Evolutionary conservation across 1,140 invertebrate species (phyloP), one percentile per base, ranked within the genome.

Genomic region (Trichonephila clavata): DNA sequence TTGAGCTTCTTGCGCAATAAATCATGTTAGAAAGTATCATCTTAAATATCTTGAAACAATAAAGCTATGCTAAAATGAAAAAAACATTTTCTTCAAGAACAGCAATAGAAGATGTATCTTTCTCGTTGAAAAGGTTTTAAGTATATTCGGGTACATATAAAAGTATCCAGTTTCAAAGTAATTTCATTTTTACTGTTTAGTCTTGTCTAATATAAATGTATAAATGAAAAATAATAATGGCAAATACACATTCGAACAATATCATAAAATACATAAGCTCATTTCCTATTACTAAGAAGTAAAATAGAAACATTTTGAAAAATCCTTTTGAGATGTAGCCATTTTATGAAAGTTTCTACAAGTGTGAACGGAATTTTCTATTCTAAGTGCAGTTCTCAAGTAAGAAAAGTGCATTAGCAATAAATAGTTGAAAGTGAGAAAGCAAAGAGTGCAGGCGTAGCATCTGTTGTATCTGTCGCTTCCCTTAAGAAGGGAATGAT

Each of bases 341-440:
- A 13, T 68, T 68, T 50, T 63, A 21, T 63, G 16, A 6, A 63
- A 20, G 21, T 63, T 77, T 77, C 71, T 39, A 77, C 16, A 39
- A 77, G 71, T 77, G 14, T 77, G 27, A 32, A 13, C 16, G 20
- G 18, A 32, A 18, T 32, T 32, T 18, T 32, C 32, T 77, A 16
- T 39, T 16, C 71, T 77, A 32, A 32, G 71, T 32, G 83, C 24
- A 84, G n/a, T 84, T 24, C 43, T 24, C 60, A 65, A 39, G 16
- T 10, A 21, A 63, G 39, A 87, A 59, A 39, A 87, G 60, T 39
- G 61, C 86, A 87, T 63, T 63, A 63, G 59, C 86, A 61, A 87
- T 87, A 87, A 63, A 65, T 87, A 87, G 86, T 87, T 63, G 61
- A 43, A 87, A 63, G 86, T 63, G 86, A 87, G 18, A 27, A 87